Conservation (phyloP, 2,113 vertebrate genomes). For the Actenoides hombroni region DNA sequence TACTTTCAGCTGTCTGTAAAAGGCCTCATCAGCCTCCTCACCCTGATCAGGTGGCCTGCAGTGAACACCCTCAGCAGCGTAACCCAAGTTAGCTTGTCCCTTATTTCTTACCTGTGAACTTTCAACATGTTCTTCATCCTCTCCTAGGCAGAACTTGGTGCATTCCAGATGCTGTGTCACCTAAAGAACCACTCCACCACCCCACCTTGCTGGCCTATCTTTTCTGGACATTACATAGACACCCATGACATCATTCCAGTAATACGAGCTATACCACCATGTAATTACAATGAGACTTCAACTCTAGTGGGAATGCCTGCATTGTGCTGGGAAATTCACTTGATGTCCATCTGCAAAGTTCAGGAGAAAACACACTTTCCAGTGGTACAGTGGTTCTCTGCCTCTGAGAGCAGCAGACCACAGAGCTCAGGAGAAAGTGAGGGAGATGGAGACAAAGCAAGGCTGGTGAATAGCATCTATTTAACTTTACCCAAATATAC, state of each 20-base stretch:
- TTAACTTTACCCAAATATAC: neutral
- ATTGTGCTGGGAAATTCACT: neutral
- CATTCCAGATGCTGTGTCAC: too few species aligned
- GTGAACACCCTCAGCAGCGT: neutral
- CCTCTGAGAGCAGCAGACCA: neutral
- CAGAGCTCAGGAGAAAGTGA: neutral
- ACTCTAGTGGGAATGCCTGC: neutral
- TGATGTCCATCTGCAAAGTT: neutral
- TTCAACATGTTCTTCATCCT: too few species aligned
- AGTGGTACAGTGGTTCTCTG: neutral
- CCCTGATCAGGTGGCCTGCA: neutral
- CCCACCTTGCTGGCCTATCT: too few species aligned
- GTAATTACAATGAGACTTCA: neutral
- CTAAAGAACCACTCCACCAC: too few species aligned
- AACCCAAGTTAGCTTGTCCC: neutral
- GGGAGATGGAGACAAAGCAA: neutral
- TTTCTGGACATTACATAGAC: too few species aligned
- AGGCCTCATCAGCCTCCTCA: too few species aligned
- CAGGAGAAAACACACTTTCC: neutral
- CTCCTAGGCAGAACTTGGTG: too few species aligned
- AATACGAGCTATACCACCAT: too few species aligned
- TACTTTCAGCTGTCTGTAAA: too few species aligned
- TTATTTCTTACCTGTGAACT: neutral
- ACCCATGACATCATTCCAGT: too few species aligned
- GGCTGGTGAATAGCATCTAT: neutral